Evolutionary conservation across 2,888 invertebrate species (phyloP), one percentile per base, ranked within the genome.

Genomic region (Noctua pronuba): DNA sequence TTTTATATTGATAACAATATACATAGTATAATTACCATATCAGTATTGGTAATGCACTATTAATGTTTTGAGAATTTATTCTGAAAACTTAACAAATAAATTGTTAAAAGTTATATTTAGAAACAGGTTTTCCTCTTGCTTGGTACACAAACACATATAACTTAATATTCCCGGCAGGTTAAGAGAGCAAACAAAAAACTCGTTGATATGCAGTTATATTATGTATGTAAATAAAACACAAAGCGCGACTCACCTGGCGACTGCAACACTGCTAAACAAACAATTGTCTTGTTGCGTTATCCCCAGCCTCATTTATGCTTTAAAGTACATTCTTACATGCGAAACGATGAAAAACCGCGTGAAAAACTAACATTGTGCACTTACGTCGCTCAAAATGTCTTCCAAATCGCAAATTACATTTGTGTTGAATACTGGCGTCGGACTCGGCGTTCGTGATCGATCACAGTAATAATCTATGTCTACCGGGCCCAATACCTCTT

Each of bases 311-410:
- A 80, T 79, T 69, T 76, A 78, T 68, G 58, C 58, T 80, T 44
- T 80, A 86, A 80, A 83, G 60, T 83, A 77, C 83, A 80, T 75
- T 86, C 79, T 80, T 84, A 82, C 80, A 82, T 83, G 79, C 80
- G 76, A 85, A 85, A 80, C 62, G 65, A 82, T 71, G 84, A 79
- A 85, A 79, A 86, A 80, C 72, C 74, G 58, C 77, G 77, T 77
- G 78, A 72, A 88, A 88, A 86, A 86, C 80, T 83, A 83, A 86
- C 80, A 73, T 76, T 85, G 80, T 79, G 78, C 89, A 96, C 96
- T 94, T 93, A 96, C 96, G 95, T 96, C 96, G 94, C 94, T 96
- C 94, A 96, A 95, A 91, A 96, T 95, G 95, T 96, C 96, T 91
- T 96, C 96, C 93, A 96, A 93, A 91, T 96, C 96, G 88, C 94